Conservation (phyloP, 2,888 invertebrate species). For the Antitype chi region DNA sequence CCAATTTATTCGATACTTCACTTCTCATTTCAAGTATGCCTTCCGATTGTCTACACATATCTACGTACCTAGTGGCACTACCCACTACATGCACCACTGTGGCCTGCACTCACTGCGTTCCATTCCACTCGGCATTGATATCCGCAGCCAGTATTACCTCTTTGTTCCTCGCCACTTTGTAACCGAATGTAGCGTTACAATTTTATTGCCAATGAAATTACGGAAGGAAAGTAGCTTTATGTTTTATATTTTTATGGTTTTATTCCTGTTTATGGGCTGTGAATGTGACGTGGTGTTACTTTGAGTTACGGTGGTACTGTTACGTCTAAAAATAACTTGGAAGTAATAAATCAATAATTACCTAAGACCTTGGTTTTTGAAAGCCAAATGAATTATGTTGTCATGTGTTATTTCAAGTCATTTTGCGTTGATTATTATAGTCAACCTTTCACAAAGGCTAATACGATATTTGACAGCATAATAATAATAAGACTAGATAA, state of each 20-base stretch:
- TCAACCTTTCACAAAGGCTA: not conserved
- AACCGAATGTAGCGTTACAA: constrained; percentile 44
- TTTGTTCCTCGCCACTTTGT: constrained; percentile 60
- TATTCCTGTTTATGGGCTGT: constrained; percentile 55
- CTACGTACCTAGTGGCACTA: constrained; percentile 18
- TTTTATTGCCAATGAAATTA: constrained; percentile 65
- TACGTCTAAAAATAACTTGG: not conserved
- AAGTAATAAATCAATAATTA: constrained; percentile 7
- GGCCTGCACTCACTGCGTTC: constrained; percentile 41
- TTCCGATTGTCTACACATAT: constrained; percentile 31
- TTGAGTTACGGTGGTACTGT: constrained; percentile 25
- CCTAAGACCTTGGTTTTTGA: not conserved
- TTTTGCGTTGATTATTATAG: not conserved
- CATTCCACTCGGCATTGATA: constrained; percentile 54
- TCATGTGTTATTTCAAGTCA: too few species aligned
- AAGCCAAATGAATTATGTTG: not conserved
- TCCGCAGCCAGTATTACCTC: constrained; percentile 59
- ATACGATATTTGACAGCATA: not conserved
- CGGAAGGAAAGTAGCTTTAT: constrained; percentile 53
- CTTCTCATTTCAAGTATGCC: constrained; percentile 25
- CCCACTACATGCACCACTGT: constrained; percentile 34
- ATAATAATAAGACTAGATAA: too few species aligned
- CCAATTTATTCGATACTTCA: constrained; percentile 20
- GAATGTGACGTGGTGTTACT: constrained; percentile 44
- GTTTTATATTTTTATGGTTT: constrained; percentile 59